phyloP scores from a whole-genome alignment of 2,113 vertebrate species.

The Lasiurus cinereus region DNA sequence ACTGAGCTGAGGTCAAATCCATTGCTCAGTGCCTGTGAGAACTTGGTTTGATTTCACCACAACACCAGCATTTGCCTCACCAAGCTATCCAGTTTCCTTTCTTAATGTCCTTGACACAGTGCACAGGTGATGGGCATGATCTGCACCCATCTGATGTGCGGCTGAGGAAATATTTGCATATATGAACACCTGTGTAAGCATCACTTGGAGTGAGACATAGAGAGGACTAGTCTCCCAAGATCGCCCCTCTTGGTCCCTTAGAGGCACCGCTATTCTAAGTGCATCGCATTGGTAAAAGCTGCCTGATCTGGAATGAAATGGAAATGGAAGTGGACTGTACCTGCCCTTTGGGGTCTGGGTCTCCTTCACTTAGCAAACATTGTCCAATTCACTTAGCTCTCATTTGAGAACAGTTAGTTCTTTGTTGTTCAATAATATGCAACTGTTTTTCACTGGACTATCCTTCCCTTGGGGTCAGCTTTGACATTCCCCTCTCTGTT shows the following conservation, averaged over 20 bases:
- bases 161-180: background rate
- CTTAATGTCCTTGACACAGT: background rate
- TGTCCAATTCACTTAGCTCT: background rate
- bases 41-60: background rate
- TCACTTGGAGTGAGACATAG: background rate
- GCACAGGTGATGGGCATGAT: background rate
- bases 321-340: background rate
- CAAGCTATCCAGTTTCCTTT: background rate
- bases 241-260: background rate
- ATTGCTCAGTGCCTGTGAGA: background rate
- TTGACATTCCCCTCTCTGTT: background rate
- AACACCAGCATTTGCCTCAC: background rate
- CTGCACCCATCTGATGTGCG: background rate
- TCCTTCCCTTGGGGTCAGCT: background rate
- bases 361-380: background rate
- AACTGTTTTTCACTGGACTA: background rate
- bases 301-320: background rate
- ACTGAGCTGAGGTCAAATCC: background rate
- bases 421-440: background rate
- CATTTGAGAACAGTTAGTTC: background rate
- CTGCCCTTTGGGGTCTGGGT: background rate
- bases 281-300: background rate
- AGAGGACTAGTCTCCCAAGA: background rate
- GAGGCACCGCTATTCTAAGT: background rate
- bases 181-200: background rate